phyloP scores from a whole-genome alignment of 2,113 vertebrate species.

The Mesocricetus auratus region DNA sequence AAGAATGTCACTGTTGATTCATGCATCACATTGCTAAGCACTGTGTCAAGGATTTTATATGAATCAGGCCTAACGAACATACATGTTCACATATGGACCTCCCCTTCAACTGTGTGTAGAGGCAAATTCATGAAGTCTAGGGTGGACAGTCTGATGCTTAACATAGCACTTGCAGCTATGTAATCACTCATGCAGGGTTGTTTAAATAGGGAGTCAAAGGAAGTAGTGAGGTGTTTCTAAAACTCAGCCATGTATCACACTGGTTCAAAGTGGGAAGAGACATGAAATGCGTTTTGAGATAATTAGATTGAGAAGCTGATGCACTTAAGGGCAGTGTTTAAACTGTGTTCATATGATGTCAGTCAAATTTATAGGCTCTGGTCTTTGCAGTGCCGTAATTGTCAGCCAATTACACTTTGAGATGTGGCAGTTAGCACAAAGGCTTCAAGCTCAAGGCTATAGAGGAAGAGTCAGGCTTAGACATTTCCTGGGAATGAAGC shows the following conservation, averaged over 20 bases:
- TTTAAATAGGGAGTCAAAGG: neutral
- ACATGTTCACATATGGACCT: neutral
- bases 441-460: neutral
- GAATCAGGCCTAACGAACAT: neutral
- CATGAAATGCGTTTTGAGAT: neutral
- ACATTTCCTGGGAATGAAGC: neutral
- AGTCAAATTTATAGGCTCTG: neutral
- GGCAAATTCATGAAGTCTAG: neutral
- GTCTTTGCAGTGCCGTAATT: neutral
- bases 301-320: neutral
- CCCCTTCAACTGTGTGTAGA: neutral
- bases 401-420: slow-evolving; percentile 1
- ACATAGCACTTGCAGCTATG: neutral
- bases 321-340: neutral
- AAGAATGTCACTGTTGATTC: neutral
- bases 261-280: neutral
- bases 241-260: neutral
- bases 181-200: neutral
- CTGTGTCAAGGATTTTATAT: neutral
- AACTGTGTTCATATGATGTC: neutral
- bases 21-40: neutral
- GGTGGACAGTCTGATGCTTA: neutral
- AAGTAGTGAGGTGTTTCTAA: neutral
- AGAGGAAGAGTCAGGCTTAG: neutral
- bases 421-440: neutral